These are phyloP conservation scores for Coleophora deauratella DNA, from an alignment of 2,888 invertebrate genomes.

Conservation along the genomic window DNA sequence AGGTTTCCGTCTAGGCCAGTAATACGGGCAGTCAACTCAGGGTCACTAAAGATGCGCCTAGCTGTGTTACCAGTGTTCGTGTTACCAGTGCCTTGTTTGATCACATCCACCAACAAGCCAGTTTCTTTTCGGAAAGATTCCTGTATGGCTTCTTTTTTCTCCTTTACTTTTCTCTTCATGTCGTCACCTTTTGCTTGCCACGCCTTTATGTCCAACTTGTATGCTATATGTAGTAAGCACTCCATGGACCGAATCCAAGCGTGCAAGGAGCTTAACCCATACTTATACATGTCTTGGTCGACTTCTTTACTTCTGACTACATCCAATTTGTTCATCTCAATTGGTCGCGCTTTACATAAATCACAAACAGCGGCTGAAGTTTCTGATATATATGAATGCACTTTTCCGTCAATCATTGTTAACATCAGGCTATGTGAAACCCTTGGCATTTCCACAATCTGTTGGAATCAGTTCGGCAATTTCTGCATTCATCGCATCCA, in stretches of 20 bases:
- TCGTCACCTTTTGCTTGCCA: too few relatives aligned
- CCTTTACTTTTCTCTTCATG: too few relatives aligned
- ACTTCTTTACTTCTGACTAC: background rate
- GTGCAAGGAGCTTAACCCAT: constrained; percentile 7
- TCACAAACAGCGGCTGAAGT: constrained; percentile 5
- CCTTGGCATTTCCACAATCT: background rate
- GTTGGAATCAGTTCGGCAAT: background rate
- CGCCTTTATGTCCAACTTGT: too few relatives aligned
- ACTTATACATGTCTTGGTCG: background rate
- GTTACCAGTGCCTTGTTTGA: too few relatives aligned
- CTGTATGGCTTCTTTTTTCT: too few relatives aligned
- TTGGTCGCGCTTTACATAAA: constrained; percentile 6
- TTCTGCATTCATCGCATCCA: background rate
- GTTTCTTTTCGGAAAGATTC: too few relatives aligned
- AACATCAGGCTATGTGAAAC: constrained; percentile 2
- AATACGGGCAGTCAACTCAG: too few relatives aligned
- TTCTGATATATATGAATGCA: constrained; percentile 4
- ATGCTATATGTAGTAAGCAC: background rate
- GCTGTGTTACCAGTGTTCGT: too few relatives aligned
- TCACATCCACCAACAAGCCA: too few relatives aligned
- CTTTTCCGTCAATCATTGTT: constrained; percentile 7
- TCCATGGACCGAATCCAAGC: constrained; percentile 8
- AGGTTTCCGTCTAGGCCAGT: too few relatives aligned
- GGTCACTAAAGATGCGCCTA: too few relatives aligned
- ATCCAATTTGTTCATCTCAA: constrained; percentile 4